Percentiles rank a stretch among this genome's conserved stretches.
These are phyloP conservation scores for Drosophila biarmipes DNA, from an alignment of 1,140 invertebrate species.

Conservation along the genomic window DNA sequence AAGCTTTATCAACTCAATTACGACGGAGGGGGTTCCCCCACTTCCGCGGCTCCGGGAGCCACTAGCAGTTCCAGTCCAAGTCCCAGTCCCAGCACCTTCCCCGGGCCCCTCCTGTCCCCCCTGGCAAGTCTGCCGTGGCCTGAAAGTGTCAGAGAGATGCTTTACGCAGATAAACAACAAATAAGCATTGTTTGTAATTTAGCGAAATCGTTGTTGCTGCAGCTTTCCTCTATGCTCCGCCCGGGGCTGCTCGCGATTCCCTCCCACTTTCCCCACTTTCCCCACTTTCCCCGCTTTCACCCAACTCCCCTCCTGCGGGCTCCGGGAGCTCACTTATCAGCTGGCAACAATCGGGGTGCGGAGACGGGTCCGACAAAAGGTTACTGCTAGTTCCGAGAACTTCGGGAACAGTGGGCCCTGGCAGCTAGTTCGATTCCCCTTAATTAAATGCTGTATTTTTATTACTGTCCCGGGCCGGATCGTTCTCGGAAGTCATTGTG, in stretches of 20 bases:
- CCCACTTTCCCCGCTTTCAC: not conserved
- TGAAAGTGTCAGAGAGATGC: slow-evolving; percentile 59
- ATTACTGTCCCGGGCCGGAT: too few relatives aligned
- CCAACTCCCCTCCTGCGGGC: not conserved
- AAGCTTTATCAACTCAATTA: slow-evolving; percentile 80
- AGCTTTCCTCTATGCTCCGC: slow-evolving; percentile 28
- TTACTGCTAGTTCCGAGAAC: slow-evolving; percentile 47
- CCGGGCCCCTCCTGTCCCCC: slow-evolving; percentile 12
- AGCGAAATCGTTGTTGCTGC: slow-evolving; percentile 44
- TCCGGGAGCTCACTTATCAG: slow-evolving; percentile 53
- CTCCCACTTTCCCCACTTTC: not conserved
- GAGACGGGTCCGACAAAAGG: slow-evolving; percentile 34
- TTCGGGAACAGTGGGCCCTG: slow-evolving; percentile 13
- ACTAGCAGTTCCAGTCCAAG: not conserved
- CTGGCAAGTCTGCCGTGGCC: slow-evolving; percentile 11
- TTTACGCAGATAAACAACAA: slow-evolving; percentile 79
- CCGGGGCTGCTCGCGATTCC: slow-evolving; percentile 12
- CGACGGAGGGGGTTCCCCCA: slow-evolving; percentile 16
- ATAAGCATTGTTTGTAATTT: slow-evolving; percentile 83
- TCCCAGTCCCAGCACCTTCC: not conserved
- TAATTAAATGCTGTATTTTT: not conserved
- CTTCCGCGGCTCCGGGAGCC: not conserved
- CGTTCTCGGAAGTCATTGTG: not conserved
- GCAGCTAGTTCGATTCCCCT: not conserved
- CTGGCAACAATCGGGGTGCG: slow-evolving; percentile 51